Conservation (phyloP, 2,888 invertebrate genomes). For the Anticlea derivata region DNA sequence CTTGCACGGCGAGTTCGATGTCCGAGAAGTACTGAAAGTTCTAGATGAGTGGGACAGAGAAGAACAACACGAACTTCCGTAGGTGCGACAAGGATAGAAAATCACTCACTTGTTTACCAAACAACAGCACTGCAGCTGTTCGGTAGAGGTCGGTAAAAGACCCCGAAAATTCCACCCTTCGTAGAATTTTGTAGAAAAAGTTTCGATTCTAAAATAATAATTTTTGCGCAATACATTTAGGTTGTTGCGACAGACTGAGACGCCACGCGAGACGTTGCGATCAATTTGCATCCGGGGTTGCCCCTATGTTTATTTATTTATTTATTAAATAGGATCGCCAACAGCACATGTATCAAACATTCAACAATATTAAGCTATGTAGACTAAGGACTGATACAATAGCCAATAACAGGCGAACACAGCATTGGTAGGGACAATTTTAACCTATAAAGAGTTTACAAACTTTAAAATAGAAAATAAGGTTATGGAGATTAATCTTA, state of each 20-base stretch:
- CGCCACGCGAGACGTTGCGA: no score
- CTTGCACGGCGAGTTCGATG: not conserved
- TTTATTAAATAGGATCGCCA: no score
- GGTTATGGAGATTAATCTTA: no score
- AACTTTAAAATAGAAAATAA: no score
- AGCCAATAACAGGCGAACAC: no score
- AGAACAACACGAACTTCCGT: not conserved
- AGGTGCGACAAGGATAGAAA: constrained; percentile 1
- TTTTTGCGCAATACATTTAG: not conserved
- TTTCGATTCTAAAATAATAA: not conserved
- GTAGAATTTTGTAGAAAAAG: not conserved
- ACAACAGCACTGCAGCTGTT: constrained; percentile 18
- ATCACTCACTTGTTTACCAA: not conserved
- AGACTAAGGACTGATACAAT: no score
- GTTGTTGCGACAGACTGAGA: no score
- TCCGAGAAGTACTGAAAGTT: not conserved
- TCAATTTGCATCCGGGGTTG: no score
- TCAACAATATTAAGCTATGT: no score
- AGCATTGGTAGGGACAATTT: no score
- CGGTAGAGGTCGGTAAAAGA: not conserved
- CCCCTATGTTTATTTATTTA: not conserved
- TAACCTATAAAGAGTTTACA: no score
- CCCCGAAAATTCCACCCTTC: constrained; percentile 30
- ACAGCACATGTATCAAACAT: no score
- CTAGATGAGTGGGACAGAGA: constrained; percentile 1